Base-by-base conservation (phyloP, 2,888 invertebrate species). In the Rosalia funebris region DNA sequence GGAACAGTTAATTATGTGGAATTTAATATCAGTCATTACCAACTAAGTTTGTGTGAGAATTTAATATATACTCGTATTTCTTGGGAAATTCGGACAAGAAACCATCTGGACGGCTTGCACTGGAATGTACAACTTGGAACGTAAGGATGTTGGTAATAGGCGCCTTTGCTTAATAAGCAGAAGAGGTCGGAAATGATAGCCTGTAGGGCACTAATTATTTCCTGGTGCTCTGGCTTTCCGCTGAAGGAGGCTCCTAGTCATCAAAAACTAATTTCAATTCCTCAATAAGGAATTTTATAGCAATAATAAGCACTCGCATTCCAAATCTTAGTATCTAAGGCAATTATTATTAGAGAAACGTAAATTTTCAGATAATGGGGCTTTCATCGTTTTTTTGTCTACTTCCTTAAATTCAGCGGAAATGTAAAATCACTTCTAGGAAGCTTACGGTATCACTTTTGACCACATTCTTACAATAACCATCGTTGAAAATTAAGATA, bases 101-200 rank as follows among this genome's bases (percentile, higher is more conserved):
- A 44, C 20, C 44, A 44, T 19, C 44, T 44, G 44, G 44, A 44
- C 11, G 19, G 14, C 44, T 44, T 11, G 25, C 12, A 16, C 1
- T 57, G 64, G 60, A 64, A 67, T 70, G 65, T 69, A 69, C 67
- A 70, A 69, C 66, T 67, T 61, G 55, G 58, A 60, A 66, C 62
- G 60, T 65, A 66, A 67, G 65, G 68, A 71, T 64, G 66, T 64
- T 62, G 71, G 69, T 68, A 64, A 68, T 71, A 70, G 71, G 64
- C 70, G 73, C 68, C 69, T 69, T 68, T 66, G 71, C 71, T 72
- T 76, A 76, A 76, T 75, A 75, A 75, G 74, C 74, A 74, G 75
- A 75, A 75, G 74, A 75, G 74, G 69, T 71, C 74, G 77, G 77
- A 77, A 77, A 77, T 76, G 75, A 77, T 77, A 75, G 76, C 77